Base-by-base conservation (phyloP, 2,888 invertebrate species). In the Pristionchus fissidentatus region DNA sequence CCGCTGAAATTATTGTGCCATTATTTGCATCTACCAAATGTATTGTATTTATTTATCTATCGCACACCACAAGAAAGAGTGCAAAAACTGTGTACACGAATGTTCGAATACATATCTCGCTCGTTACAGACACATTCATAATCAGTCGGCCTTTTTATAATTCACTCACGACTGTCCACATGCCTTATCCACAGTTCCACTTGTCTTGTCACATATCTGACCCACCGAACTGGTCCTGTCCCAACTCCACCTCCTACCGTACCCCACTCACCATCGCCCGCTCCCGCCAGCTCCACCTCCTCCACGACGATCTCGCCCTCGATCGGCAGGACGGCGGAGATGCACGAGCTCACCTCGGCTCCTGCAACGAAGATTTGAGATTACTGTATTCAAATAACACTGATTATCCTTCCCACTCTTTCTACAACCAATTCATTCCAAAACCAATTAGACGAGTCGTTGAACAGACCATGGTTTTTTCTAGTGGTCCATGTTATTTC, bases 291-390 rank as follows among this genome's bases (percentile, higher is more conserved):
- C n/a, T n/a, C n/a, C n/a, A n/a, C n/a, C n/a, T n/a, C n/a, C 62
- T 81, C 80, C 80, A 46, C 80, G 0, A 62, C 80, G 52, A 81
- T 81, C 46, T 81, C 80, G 22, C 62, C 80, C 60, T 81, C 80
- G 46, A 81, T 81, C 10, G 80, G 80, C 46, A 81, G 43, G 19
- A 81, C 52, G 7, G 32, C 22, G 43, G 46, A 26, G 43, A 81
- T 43, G 10, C 38, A 62, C 29, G 80, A 81, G 46, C 62, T 62
- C 38, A 81, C 80, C 32, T 81, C 80, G 43, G 80, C 80, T 8
- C 80, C 80, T 81, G 62, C 26, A 81, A 35, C 15, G 75, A 46
- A 46, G 29, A 75, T 8, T 26, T 38, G 38, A 32, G 66, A 3
- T 49, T 32, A 66, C 35, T 13, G 66, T 66, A 66, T 26, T 8